phyloP scores from a whole-genome alignment of 1,140 invertebrate genomes.

The Hetaerina americana region DNA sequence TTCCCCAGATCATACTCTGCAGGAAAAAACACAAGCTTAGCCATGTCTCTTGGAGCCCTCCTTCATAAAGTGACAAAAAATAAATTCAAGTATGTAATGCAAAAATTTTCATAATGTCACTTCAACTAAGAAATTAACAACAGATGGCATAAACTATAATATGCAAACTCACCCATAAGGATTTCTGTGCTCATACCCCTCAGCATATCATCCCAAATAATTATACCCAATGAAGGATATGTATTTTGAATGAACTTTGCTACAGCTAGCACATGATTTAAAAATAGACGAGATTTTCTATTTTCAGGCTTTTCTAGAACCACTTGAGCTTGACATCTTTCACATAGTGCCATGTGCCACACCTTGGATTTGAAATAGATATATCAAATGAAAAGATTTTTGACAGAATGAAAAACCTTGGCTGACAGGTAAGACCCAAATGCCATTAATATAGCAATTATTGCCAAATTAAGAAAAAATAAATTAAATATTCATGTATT shows the following conservation, averaged over 20 bases:
- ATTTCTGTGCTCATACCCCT: conserved; percentile 51
- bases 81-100: conserved; percentile 50
- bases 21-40: conserved; percentile 19
- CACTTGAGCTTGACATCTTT: conserved; percentile 36
- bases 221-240: conserved; percentile 49
- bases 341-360: conserved; percentile 69
- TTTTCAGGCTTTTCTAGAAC: conserved; percentile 19
- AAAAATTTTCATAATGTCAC: too few species aligned
- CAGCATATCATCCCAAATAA: conserved; percentile 96
- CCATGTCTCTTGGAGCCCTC: conserved; percentile 49
- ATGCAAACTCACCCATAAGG: conserved; percentile 35
- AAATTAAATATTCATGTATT: too few species aligned
- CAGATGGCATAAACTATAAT: not conserved
- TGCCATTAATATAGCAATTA: too few species aligned
- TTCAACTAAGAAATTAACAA: not conserved
- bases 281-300: conserved; percentile 43
- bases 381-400: too few species aligned
- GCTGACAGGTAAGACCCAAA: too few species aligned
- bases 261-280: conserved; percentile 52
- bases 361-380: too few species aligned
- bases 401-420: too few species aligned
- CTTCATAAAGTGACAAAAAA: conserved; percentile 95
- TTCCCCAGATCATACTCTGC: conserved; percentile 51
- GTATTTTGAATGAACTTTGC: conserved; percentile 45
- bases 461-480: too few species aligned